Conservation (phyloP, 2,113 vertebrate species). For the Isichthys henryi region DNA sequence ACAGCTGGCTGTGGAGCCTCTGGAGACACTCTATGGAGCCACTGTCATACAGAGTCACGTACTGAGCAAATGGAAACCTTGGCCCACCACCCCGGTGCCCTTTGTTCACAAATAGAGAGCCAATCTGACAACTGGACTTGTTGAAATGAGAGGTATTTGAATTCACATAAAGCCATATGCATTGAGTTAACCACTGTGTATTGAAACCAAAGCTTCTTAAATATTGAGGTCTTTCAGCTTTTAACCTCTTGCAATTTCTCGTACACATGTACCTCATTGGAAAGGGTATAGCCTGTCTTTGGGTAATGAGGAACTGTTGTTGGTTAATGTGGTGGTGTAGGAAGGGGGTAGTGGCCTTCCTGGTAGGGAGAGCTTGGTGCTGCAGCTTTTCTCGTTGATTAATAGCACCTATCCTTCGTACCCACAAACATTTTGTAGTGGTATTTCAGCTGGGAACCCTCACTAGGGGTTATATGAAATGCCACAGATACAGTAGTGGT, state of each 20-base stretch:
- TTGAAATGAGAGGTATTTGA: neutral
- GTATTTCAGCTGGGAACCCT: neutral
- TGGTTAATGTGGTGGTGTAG: neutral
- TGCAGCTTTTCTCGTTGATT: neutral
- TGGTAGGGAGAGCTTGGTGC: neutral
- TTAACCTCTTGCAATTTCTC: neutral
- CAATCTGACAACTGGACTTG: neutral
- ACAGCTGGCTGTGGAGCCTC: constrained; percentile 1
- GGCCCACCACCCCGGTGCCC: neutral
- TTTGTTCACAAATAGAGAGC: constrained; percentile 9
- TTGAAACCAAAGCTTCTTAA: neutral
- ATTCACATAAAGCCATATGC: neutral
- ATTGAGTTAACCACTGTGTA: neutral
- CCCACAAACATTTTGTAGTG: neutral
- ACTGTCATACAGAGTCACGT: constrained; percentile 4
- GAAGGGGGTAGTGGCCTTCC: neutral
- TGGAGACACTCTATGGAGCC: neutral
- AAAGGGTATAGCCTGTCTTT: neutral
- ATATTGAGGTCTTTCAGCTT: neutral
- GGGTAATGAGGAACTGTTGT: neutral
- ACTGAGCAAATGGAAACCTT: neutral
- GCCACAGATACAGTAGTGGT: neutral
- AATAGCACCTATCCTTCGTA: neutral
- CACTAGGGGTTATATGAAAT: neutral
- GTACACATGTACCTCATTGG: neutral